Evolutionary conservation across 2,888 invertebrate species (phyloP), one percentile per base, ranked within the genome.

Genomic region (Eristalis arbustorum): DNA sequence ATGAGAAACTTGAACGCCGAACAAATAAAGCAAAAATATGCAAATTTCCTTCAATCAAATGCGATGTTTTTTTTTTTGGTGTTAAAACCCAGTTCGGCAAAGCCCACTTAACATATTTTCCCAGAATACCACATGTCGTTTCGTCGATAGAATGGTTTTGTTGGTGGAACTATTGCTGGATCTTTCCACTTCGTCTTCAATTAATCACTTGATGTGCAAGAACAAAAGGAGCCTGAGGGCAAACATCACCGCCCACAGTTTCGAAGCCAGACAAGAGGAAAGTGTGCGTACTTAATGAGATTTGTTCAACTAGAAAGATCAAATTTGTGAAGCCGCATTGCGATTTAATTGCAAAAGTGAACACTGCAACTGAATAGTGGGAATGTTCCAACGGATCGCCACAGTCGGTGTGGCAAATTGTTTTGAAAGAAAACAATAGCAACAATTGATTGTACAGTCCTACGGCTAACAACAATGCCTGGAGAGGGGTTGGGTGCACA

Each of bases 321-420:
- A 73, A 81, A 85, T 85, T 82, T 82, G 73, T 73, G 40, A 77
- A 77, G 68, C 57, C 69, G 66, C 69, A 82, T 82, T 85, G 81
- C 82, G 64, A 78, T 82, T 82, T 78, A 78, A 82, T 82, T 78
- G 71, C 22, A 34, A 18, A 77, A 42, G 14, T 13, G 61, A 14
- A 68, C 37, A 62, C n/a, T n/a, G 18, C 42, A 49, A 25, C 1
- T 31, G 77, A 78, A 73, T 73, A 72, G 31, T 31, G 31, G 63
- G 57, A 28, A 23, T 6, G 5, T 4, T 18, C 56, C 56, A 77
- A 69, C 64, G 13, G 59, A 77, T 80, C 56, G 42, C 75, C 61
- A n/a, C 74, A 8, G 56, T 0, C 23, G 74, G 25, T 25, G 25
- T 25, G 25, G 25, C 25, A 25, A 74, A 77, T 75, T 73, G 37